Evolutionary conservation across 2,113 vertebrate genomes (phyloP).

Genomic region (Ceyx melanurus): DNA sequence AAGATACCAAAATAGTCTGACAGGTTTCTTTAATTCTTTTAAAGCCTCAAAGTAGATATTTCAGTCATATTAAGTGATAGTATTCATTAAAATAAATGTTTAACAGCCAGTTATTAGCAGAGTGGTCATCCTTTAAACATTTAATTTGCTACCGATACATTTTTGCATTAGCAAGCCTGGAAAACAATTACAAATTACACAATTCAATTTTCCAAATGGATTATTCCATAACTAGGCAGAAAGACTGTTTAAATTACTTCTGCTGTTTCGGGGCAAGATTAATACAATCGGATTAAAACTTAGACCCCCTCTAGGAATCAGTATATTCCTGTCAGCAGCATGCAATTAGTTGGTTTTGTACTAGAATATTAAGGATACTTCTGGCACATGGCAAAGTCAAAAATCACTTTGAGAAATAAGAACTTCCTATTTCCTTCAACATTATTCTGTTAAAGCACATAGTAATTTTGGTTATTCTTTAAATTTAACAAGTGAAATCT

Average conservation of each 20-base stretch:
- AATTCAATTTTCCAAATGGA: conserved; percentile 74
- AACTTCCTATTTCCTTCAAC: neutral
- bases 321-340: conserved; percentile 12
- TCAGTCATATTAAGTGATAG: neutral
- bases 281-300: conserved; percentile 45
- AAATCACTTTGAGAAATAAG: conserved; percentile 35
- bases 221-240: conserved; percentile 61
- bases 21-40: neutral
- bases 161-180: conserved; percentile 45
- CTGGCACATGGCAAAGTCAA: neutral
- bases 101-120: conserved; percentile 36
- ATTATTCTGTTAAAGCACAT: neutral
- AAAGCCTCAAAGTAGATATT: neutral
- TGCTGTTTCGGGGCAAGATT: conserved; percentile 49
- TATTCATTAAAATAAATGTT: conserved; percentile 37
- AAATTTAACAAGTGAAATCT: conserved; percentile 36
- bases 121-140: conserved; percentile 51
- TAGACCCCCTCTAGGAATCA: neutral
- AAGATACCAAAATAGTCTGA: neutral
- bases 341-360: neutral
- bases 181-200: conserved; percentile 68
- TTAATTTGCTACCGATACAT: conserved; percentile 3
- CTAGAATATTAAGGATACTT: neutral
- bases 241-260: conserved; percentile 51
- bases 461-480: conserved; percentile 61